Percentiles rank a stretch among this genome's conserved stretches.
phyloP scores from a whole-genome alignment of 2,888 invertebrate genomes.

The Neria commutata region DNA sequence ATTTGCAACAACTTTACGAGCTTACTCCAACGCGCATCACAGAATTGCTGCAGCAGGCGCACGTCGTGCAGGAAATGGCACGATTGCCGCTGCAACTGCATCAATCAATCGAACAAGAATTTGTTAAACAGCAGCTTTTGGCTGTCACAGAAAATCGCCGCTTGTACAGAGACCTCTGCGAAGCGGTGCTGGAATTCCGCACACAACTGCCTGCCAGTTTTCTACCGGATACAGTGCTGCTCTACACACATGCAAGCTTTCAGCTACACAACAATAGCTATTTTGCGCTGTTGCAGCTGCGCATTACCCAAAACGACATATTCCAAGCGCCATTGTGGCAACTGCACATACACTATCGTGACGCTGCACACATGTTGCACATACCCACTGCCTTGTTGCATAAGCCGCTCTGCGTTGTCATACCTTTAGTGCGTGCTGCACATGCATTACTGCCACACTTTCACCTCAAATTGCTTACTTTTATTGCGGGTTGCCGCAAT shows the following conservation, averaged over 20 bases:
- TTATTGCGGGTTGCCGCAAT: constrained; percentile 35
- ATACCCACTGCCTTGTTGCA: constrained; percentile 42
- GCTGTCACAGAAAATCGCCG: constrained; percentile 39
- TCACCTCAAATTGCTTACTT: constrained; percentile 36
- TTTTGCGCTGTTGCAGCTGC: constrained; percentile 41
- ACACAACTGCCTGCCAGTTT: constrained; percentile 37
- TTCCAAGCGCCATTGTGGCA: constrained; percentile 43
- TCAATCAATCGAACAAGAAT: constrained; percentile 44
- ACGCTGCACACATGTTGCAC: constrained; percentile 32
- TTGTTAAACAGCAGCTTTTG: constrained; percentile 50
- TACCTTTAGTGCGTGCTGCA: constrained; percentile 34
- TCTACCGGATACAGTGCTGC: constrained; percentile 25
- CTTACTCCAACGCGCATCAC: constrained; percentile 38
- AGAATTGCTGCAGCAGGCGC: constrained; percentile 36
- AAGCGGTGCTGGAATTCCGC: constrained; percentile 38
- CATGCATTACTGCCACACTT: constrained; percentile 38
- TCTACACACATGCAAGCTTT: constrained; percentile 27
- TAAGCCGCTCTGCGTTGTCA: constrained; percentile 35
- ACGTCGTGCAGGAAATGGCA: constrained; percentile 37
- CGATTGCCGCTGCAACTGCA: constrained; percentile 38
- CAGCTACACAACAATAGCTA: constrained; percentile 27
- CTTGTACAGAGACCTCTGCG: constrained; percentile 32
- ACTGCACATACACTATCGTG: constrained; percentile 36
- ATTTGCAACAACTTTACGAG: constrained; percentile 33
- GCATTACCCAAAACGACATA: constrained; percentile 33